phyloP scores from a whole-genome alignment of 2,888 invertebrate genomes.

The Gymnoscelis rufifasciata region DNA sequence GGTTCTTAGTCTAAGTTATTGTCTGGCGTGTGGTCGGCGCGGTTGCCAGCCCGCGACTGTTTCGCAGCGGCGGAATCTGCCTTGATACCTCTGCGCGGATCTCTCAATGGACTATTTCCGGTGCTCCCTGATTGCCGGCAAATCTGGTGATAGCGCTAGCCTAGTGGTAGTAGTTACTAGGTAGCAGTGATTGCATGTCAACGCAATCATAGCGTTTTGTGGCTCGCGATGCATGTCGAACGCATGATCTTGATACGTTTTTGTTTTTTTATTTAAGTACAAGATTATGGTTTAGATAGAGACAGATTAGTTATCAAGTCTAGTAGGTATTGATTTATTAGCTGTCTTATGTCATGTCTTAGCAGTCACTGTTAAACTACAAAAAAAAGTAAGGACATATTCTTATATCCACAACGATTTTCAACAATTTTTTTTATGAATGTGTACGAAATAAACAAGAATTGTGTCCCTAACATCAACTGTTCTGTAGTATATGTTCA shows the following conservation, averaged over 20 bases:
- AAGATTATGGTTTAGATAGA: too few species aligned
- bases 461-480: too few species aligned
- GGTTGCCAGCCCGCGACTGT: constrained; percentile 59
- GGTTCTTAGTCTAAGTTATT: constrained; percentile 43
- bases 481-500: background rate
- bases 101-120: constrained; percentile 52
- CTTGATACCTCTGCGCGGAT: constrained; percentile 32
- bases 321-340: too few species aligned
- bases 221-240: constrained; percentile 9
- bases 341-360: too few species aligned
- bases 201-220: constrained; percentile 24
- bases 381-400: too few species aligned
- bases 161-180: background rate
- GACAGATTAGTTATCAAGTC: too few species aligned
- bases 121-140: constrained; percentile 36
- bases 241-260: too few species aligned
- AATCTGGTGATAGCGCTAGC: constrained; percentile 3
- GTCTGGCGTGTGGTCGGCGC: constrained; percentile 53
- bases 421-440: too few species aligned
- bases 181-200: constrained; percentile 11
- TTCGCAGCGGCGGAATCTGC: constrained; percentile 46
- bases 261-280: too few species aligned
- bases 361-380: too few species aligned
- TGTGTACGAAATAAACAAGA: too few species aligned
- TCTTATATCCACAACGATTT: too few species aligned